Percentiles rank a stretch among this genome's conserved stretches.
These are phyloP conservation scores for Eubucco bourcierii DNA, from an alignment of 2,113 vertebrate species.

Conservation along the genomic window DNA sequence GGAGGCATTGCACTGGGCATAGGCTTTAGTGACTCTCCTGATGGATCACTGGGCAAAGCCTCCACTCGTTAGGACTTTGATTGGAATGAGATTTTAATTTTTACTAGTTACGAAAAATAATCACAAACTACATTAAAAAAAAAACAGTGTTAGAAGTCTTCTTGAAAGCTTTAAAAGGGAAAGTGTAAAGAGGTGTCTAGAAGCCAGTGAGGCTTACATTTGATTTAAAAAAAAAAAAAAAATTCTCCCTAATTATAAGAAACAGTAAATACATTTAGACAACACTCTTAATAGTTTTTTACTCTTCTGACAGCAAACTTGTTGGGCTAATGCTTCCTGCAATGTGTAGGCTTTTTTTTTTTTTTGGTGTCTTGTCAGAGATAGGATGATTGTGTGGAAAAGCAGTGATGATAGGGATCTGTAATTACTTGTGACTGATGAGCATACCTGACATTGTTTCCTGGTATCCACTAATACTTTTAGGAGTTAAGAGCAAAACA, in stretches of 20 bases:
- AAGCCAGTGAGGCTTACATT: background rate
- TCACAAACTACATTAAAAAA: background rate
- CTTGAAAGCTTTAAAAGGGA: background rate
- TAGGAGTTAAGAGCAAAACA: background rate
- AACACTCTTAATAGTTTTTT: background rate
- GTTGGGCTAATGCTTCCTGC: background rate
- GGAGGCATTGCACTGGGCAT: background rate
- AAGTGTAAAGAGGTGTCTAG: background rate
- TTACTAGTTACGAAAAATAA: background rate
- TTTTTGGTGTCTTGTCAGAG: slow-evolving; percentile 27
- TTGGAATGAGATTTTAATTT: background rate
- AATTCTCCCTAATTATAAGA: background rate
- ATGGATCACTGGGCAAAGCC: background rate
- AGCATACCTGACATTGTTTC: slow-evolving; percentile 41
- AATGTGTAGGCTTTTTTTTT: background rate
- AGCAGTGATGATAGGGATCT: slow-evolving; percentile 52
- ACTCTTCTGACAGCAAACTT: background rate
- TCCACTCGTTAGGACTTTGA: background rate
- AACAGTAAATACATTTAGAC: background rate
- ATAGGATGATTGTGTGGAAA: slow-evolving; percentile 34
- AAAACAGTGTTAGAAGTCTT: background rate
- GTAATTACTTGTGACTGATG: slow-evolving; percentile 50
- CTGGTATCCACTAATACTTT: slow-evolving; percentile 2
- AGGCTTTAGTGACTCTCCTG: background rate
- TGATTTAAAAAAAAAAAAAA: background rate